phyloP scores from a whole-genome alignment of 2,113 vertebrate species.

The Bettongia penicillata region DNA sequence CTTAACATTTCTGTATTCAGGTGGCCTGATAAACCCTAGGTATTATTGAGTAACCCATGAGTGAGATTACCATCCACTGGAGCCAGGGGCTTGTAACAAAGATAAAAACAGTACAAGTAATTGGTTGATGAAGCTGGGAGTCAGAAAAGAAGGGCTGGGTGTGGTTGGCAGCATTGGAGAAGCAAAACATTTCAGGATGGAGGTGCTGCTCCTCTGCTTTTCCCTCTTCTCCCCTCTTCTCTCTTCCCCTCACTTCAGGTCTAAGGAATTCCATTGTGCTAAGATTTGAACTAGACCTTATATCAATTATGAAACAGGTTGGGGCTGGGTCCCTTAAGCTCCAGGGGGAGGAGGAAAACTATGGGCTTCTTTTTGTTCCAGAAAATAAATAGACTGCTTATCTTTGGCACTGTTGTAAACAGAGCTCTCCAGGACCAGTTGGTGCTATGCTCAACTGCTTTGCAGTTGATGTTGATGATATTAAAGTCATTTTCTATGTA shows the following conservation, averaged over 20 bases:
- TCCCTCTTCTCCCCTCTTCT: background rate
- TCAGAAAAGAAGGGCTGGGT: slow-evolving; percentile 42
- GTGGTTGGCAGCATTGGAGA: background rate
- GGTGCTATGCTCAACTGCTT: background rate
- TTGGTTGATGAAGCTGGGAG: background rate
- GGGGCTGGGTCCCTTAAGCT: accelerated
- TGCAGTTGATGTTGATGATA: background rate
- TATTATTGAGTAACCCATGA: background rate
- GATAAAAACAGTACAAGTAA: background rate
- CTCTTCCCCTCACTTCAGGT: slow-evolving; percentile 36
- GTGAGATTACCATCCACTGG: background rate
- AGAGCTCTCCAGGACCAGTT: background rate
- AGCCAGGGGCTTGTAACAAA: background rate
- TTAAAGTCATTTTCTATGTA: background rate
- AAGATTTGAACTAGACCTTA: background rate
- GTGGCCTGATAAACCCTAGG: background rate
- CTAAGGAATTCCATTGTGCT: slow-evolving; percentile 52
- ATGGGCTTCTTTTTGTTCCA: slow-evolving; percentile 18
- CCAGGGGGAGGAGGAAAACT: background rate
- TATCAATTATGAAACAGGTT: background rate
- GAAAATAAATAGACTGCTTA: background rate
- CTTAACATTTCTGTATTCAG: background rate
- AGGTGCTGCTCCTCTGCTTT: background rate
- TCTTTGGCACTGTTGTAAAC: background rate
- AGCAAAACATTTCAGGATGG: slow-evolving; percentile 10